phyloP scores from a whole-genome alignment of 2,113 vertebrate genomes.

The Gymnobelideus leadbeateri region DNA sequence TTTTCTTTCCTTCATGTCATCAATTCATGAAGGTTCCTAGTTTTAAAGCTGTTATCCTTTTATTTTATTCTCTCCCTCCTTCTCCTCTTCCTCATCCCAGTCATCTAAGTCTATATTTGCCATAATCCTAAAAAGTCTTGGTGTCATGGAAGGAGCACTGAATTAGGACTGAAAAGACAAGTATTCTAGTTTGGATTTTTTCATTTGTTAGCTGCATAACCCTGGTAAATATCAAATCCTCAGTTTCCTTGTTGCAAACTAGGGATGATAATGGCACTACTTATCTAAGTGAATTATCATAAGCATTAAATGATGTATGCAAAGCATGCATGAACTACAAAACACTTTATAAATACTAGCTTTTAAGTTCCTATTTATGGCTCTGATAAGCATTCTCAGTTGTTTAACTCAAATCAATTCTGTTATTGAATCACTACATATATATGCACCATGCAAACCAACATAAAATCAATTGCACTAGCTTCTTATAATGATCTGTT shows the following conservation, averaged over 20 bases:
- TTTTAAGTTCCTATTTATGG: neutral
- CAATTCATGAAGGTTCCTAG: neutral
- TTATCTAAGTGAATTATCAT: neutral
- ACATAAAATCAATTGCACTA: constrained; percentile 40
- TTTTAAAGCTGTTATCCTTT: neutral
- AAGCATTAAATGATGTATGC: neutral
- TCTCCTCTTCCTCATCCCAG: neutral
- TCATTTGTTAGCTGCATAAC: neutral
- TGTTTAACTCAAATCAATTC: constrained; percentile 54
- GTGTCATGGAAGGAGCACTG: neutral
- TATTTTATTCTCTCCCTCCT: neutral
- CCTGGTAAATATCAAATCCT: neutral
- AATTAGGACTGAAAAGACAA: neutral
- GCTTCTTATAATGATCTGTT: neutral
- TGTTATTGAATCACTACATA: constrained; percentile 54
- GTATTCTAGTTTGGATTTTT: neutral
- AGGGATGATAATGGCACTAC: neutral
- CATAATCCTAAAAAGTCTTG: neutral
- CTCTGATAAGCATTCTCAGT: neutral
- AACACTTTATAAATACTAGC: neutral
- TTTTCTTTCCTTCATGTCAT: neutral
- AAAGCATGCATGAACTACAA: neutral
- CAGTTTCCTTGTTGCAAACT: neutral
- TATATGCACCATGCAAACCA: constrained; percentile 51
- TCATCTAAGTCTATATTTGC: constrained; percentile 38